A percentile compares a stretch with the other conserved stretches of the same genome.
phyloP scores from a whole-genome alignment of 2,797 vertebrate species.

The Morus bassanus region DNA sequence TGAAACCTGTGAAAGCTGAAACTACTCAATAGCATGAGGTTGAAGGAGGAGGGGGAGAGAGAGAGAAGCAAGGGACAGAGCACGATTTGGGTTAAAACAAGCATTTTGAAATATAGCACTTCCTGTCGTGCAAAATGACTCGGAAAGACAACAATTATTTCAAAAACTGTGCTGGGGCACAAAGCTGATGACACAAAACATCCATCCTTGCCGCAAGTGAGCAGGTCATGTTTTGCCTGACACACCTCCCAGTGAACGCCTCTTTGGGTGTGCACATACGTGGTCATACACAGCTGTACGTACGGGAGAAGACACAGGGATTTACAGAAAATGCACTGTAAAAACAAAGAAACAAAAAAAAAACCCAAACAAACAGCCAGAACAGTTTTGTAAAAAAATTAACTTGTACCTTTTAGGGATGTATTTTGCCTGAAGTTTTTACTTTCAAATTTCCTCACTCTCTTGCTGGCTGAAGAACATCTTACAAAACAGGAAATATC shows the following conservation, averaged over 20 bases:
- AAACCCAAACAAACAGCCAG: not conserved
- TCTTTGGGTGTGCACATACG: not conserved
- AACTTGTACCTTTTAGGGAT: not conserved
- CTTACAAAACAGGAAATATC: slow-evolving; percentile 32
- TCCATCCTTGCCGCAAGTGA: not conserved
- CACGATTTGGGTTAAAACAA: not conserved
- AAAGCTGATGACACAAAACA: not conserved
- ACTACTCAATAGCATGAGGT: not conserved
- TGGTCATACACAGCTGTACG: not conserved
- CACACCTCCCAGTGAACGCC: not conserved
- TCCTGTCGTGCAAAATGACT: not conserved
- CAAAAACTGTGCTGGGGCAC: not conserved
- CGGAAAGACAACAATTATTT: not conserved
- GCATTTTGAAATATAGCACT: not conserved
- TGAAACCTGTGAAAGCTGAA: slow-evolving; percentile 26
- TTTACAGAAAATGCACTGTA: not conserved
- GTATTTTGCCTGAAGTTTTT: not conserved
- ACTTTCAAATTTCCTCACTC: not conserved
- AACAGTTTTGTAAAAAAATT: not conserved
- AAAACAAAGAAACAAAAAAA: not conserved
- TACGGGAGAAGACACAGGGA: not conserved
- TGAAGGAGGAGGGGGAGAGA: not conserved
- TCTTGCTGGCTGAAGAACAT: not conserved
- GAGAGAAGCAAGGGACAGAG: not conserved
- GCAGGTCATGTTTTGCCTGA: not conserved